Conservation (phyloP, 1,140 invertebrate genomes). For the Drosophila bocki region DNA sequence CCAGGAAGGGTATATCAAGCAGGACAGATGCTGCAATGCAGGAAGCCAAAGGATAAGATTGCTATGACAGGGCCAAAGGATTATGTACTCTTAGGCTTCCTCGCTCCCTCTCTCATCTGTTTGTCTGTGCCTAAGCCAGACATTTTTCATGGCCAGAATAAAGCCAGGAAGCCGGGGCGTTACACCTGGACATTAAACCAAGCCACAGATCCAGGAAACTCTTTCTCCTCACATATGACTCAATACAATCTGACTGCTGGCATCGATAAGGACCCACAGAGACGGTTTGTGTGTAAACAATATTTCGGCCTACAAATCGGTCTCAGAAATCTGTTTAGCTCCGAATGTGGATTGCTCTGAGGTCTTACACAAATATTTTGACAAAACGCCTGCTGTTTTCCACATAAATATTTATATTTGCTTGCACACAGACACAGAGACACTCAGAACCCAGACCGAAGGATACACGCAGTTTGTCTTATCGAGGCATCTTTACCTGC, state of each 20-base stretch:
- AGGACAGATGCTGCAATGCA: constrained; percentile 35
- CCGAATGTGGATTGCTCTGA: constrained; percentile 39
- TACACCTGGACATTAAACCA: constrained; percentile 34
- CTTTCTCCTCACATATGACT: constrained; percentile 38
- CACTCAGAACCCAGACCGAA: constrained; percentile 18
- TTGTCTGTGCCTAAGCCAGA: constrained; percentile 45
- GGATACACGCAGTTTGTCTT: constrained; percentile 42
- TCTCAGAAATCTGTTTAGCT: constrained; percentile 55
- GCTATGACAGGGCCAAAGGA: constrained; percentile 63
- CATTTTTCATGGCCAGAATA: constrained; percentile 60
- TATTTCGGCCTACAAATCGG: constrained; percentile 62
- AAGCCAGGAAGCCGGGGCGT: constrained; percentile 24
- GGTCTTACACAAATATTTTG: constrained; percentile 79
- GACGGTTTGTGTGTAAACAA: constrained; percentile 65
- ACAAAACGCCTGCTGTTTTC: constrained; percentile 83
- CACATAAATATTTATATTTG: constrained; percentile 83
- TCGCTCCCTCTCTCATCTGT: background rate
- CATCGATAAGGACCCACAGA: constrained; percentile 71
- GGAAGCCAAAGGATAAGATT: constrained; percentile 11
- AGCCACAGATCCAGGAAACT: constrained; percentile 27
- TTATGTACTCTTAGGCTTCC: constrained; percentile 48
- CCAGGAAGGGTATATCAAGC: constrained; percentile 13
- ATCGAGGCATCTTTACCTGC: constrained; percentile 77
- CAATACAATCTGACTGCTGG: constrained; percentile 40
- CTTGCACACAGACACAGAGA: constrained; percentile 36